Base-by-base conservation (phyloP, 1,140 invertebrate species). In the Ridgeia piscesae region DNA sequence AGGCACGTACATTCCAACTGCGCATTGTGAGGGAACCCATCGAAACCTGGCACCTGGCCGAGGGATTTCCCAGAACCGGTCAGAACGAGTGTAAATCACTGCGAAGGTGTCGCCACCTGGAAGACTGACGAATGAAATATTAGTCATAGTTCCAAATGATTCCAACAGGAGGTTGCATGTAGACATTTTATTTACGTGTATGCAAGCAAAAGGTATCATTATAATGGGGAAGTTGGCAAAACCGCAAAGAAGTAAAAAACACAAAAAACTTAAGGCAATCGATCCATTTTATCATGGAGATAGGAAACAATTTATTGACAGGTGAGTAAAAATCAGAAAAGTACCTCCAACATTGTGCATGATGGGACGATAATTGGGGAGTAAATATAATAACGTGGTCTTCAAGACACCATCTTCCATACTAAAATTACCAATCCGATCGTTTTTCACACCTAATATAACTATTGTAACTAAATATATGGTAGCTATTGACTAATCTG, bases 261-360 rank as follows among this genome's bases (percentile, higher is more conserved):
- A 95, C 58, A 95, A 95, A 91, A 95, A 95, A 92, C 77, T 95
- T 48, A 95, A 95, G 91, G 92, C 94, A 33, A 91, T 95, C 34
- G 94, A 94, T 77, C 92, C 94, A 58, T 94, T 93, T 91, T 94
- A 94, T 92, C 42, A 91, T 88, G 94, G 94, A 91, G 92, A 93
- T 48, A 92, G 94, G 58, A 77, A 77, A 77, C 6, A 77, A 77
- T 77, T 77, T 14, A 77, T 77, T 77, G 58, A 77, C 58, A 77
- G 58, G 58, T 77, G 17, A 77, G 58, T 77, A 77, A 77, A 77
- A 77, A 77, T 4, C 27, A 77, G 0, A 77, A 77, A 77, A 8
- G 58, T 77, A 77, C 27, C 58, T 27, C 14, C 58, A 77, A 77
- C 27, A 77, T 77, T 77, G 58, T 77, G 6, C 14, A 21, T 77